Evolutionary conservation across 64 coral and sea anemone species (phyloP).

Genomic region (Montipora foliosa): DNA sequence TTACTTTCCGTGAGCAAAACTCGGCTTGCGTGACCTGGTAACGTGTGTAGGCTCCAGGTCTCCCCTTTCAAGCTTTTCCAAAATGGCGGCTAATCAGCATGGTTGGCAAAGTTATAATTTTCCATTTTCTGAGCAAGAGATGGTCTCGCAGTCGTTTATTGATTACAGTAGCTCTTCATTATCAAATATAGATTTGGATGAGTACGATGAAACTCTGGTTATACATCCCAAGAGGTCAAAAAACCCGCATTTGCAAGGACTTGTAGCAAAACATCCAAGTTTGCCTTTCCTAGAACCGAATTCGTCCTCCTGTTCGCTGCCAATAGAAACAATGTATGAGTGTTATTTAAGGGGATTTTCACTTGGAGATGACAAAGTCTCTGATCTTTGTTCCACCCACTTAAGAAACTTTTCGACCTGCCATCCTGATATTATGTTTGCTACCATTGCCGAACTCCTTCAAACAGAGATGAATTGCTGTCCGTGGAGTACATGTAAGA

Average conservation of each 20-base stretch:
- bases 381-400: not conserved
- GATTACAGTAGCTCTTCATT: slow-evolving; percentile 65
- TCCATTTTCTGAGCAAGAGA: slow-evolving; percentile 48
- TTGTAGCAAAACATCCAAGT: not conserved
- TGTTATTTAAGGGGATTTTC: not conserved
- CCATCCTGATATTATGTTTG: slow-evolving; percentile 29
- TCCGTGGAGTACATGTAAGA: not conserved
- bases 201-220: not conserved
- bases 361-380: not conserved
- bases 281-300: slow-evolving; percentile 26
- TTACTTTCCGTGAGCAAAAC: slow-evolving; percentile 27
- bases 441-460: not conserved
- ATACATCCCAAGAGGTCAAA: not conserved
- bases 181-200: slow-evolving; percentile 41
- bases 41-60: slow-evolving; percentile 3
- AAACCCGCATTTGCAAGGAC: not conserved
- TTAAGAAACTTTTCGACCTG: slow-evolving; percentile 1
- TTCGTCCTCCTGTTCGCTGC: not conserved
- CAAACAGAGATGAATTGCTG: not conserved
- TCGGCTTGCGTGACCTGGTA: slow-evolving; percentile 43
- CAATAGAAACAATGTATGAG: not conserved
- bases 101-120: slow-evolving; percentile 48
- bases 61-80: not conserved
- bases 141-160: slow-evolving; percentile 45
- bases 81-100: not conserved